Evolutionary conservation across 2,888 invertebrate species (phyloP).

Genomic region (Caenorhabditis panamensis): DNA sequence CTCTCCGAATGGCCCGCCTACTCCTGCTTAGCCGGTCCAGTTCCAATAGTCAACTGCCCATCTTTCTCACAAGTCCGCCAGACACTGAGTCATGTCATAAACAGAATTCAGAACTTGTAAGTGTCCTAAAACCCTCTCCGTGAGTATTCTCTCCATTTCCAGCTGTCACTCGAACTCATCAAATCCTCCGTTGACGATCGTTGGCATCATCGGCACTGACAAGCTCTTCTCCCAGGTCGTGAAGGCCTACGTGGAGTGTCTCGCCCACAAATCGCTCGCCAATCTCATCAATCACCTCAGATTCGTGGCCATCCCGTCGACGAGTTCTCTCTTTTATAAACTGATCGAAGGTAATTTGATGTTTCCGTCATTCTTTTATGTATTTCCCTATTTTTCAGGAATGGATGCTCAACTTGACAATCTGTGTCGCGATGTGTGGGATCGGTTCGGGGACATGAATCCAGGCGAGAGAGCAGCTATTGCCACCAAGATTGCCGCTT

Average conservation of each 20-base stretch:
- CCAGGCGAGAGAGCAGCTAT: slow-evolving; percentile 48
- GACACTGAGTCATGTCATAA: slow-evolving; percentile 72
- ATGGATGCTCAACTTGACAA: slow-evolving; percentile 65
- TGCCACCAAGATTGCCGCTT: slow-evolving; percentile 54
- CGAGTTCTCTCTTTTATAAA: slow-evolving; percentile 71
- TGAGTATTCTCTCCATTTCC: too few species aligned
- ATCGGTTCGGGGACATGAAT: slow-evolving; percentile 66
- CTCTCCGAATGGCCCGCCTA: slow-evolving; percentile 38
- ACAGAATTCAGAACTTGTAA: slow-evolving; percentile 79
- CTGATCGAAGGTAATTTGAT: slow-evolving; percentile 57
- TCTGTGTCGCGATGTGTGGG: slow-evolving; percentile 72
- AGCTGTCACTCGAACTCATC: slow-evolving; percentile 80
- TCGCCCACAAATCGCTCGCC: slow-evolving; percentile 78
- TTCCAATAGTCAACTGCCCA: slow-evolving; percentile 71
- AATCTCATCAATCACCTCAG: slow-evolving; percentile 79
- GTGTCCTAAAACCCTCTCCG: slow-evolving; percentile 26
- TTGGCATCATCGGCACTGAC: slow-evolving; percentile 79
- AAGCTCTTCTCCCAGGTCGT: slow-evolving; percentile 72
- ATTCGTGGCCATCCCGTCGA: slow-evolving; percentile 77
- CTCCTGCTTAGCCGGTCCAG: slow-evolving; percentile 59
- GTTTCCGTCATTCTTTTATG: slow-evolving; percentile 8
- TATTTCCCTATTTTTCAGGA: slow-evolving; percentile 52
- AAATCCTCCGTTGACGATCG: slow-evolving; percentile 72
- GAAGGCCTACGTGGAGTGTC: slow-evolving; percentile 79
- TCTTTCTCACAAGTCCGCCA: slow-evolving; percentile 67